A percentile compares a stretch with the other conserved stretches of the same genome.
Evolutionary conservation across 2,113 vertebrate genomes (phyloP).

Genomic region (Oncorhynchus keta): DNA sequence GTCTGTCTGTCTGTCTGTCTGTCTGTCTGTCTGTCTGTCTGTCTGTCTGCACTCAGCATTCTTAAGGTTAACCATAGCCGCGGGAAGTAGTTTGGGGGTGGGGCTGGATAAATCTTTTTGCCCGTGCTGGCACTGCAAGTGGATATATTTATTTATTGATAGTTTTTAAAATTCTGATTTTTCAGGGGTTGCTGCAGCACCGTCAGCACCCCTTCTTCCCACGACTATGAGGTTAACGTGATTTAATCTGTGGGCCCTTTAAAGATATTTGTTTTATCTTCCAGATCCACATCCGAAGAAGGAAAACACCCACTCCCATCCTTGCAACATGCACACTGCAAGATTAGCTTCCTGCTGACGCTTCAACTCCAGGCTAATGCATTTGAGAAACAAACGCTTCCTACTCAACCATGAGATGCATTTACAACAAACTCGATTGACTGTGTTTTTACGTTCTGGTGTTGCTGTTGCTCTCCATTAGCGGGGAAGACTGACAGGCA

Average conservation of each 20-base stretch:
- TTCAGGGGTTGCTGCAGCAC: too few species aligned
- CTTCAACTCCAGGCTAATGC: slow-evolving; percentile 8
- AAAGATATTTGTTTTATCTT: slow-evolving; percentile 61
- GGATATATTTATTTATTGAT: too few species aligned
- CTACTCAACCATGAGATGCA: slow-evolving; percentile 26
- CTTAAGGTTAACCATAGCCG: slow-evolving; percentile 1
- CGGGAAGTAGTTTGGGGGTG: too few species aligned
- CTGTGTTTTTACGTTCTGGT: slow-evolving; percentile 37
- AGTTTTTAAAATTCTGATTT: too few species aligned
- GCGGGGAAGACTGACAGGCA: slow-evolving; percentile 36
- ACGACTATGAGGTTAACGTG: neutral
- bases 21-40: slow-evolving; percentile 28
- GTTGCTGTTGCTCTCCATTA: slow-evolving; percentile 28
- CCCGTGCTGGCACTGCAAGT: too few species aligned
- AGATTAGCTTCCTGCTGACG: slow-evolving; percentile 39
- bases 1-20: slow-evolving; percentile 22
- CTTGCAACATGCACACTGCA: slow-evolving; percentile 4
- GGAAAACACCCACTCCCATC: slow-evolving; percentile 42
- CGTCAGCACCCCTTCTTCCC: neutral
- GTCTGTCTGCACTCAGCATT: slow-evolving; percentile 22
- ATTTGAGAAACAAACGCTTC: slow-evolving; percentile 48
- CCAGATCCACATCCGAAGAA: slow-evolving; percentile 46
- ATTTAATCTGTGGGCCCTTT: slow-evolving; percentile 36
- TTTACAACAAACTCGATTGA: slow-evolving; percentile 15
- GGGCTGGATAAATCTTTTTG: too few species aligned